Percentiles rank a stretch among this genome's conserved stretches.
phyloP scores from a whole-genome alignment of 2,113 vertebrate species.

The Oxyura jamaicensis region DNA sequence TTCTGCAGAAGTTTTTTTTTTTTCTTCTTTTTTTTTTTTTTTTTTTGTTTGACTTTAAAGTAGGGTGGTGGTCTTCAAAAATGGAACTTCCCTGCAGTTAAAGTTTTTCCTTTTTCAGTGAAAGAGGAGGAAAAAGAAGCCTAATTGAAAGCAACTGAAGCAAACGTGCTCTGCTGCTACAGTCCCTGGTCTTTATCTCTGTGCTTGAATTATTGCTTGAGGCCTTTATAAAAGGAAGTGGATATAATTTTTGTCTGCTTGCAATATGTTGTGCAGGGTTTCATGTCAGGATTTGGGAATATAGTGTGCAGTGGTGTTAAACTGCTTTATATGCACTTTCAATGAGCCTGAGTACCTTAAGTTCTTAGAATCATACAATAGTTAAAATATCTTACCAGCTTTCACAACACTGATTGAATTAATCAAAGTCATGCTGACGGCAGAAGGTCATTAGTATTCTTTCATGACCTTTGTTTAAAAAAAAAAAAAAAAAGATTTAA shows the following conservation, averaged over 20 bases:
- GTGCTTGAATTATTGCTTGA: neutral
- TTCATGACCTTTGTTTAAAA: neutral
- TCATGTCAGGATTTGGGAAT: neutral
- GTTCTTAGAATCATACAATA: conserved; percentile 8
- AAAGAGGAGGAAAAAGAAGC: neutral
- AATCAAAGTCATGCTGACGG: conserved; percentile 6
- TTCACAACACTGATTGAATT: conserved; percentile 23
- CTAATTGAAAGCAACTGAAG: neutral
- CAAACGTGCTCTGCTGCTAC: neutral
- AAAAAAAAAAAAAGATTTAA: neutral
- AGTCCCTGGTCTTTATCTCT: neutral
- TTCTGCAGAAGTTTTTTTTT: neutral
- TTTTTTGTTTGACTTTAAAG: neutral
- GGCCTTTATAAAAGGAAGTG: neutral
- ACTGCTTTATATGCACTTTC: conserved; percentile 42
- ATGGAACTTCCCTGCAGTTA: neutral
- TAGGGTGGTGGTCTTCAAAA: neutral
- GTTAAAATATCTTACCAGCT: conserved; percentile 10
- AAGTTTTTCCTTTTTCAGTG: neutral
- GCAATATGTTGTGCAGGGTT: neutral
- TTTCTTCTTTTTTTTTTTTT: neutral
- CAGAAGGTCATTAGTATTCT: neutral
- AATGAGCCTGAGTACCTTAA: conserved; percentile 28
- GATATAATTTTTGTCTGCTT: conserved; percentile 10
- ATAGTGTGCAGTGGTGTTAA: neutral